These are phyloP conservation scores for Coelogynopora nodosa DNA, from an alignment of 2,888 invertebrate species.

Conservation along the genomic window DNA sequence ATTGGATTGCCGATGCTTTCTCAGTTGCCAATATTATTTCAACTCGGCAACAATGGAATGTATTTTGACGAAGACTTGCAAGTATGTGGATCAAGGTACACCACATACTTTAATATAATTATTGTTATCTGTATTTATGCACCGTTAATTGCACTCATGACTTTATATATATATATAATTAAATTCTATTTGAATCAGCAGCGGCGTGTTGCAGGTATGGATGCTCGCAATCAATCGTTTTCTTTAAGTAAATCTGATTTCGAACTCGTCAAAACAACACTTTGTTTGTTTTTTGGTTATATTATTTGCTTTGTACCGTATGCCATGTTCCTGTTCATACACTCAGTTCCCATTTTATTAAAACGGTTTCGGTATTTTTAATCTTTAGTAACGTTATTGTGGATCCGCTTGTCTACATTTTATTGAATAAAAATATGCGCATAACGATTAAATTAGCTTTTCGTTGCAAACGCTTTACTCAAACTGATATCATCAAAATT, in stretches of 20 bases:
- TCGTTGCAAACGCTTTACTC: background rate
- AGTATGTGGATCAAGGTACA: background rate
- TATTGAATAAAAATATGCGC: background rate
- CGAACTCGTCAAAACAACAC: background rate
- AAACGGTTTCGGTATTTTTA: background rate
- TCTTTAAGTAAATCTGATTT: background rate
- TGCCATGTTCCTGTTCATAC: background rate
- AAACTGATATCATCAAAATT: too few species aligned
- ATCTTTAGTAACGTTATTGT: background rate
- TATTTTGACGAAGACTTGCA: background rate
- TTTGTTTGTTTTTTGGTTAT: background rate
- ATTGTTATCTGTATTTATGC: background rate
- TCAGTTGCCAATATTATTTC: background rate
- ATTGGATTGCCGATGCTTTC: background rate
- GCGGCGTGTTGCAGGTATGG: background rate
- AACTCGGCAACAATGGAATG: background rate
- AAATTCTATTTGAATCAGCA: background rate
- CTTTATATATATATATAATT: background rate
- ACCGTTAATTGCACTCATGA: background rate
- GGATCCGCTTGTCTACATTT: background rate
- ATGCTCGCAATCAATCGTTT: too few species aligned
- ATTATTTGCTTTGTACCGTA: background rate
- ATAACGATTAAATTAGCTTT: background rate
- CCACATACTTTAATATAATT: background rate
- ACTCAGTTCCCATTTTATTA: background rate